Evolutionary conservation across 1,140 invertebrate species (phyloP).

Genomic region (Zelostemma sp.): DNA sequence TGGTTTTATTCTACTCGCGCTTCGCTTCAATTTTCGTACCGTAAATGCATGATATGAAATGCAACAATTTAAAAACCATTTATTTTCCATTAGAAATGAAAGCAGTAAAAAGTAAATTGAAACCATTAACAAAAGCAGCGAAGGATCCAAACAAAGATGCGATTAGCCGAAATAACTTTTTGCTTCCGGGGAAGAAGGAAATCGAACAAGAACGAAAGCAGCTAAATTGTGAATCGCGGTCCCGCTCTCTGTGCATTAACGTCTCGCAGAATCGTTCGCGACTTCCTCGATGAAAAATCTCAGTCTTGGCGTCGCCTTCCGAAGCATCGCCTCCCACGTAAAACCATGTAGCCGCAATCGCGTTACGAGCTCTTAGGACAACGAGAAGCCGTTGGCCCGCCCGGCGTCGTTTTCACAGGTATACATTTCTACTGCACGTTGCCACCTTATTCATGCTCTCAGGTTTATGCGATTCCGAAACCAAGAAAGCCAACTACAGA

Average conservation of each 20-base stretch:
- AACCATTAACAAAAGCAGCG: too few relatives aligned
- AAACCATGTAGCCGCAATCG: conserved; percentile 6
- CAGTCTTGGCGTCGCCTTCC: conserved; percentile 6
- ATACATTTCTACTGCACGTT: neutral
- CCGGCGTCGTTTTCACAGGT: conserved; percentile 6
- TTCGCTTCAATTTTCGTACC: too few relatives aligned
- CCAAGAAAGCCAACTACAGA: conserved; percentile 23
- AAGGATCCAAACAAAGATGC: too few relatives aligned
- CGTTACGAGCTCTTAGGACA: conserved; percentile 18
- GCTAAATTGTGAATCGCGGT: neutral
- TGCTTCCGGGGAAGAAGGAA: too few relatives aligned
- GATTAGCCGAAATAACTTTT: too few relatives aligned
- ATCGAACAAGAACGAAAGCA: neutral
- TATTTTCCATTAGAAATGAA: too few relatives aligned
- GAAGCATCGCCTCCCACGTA: conserved; percentile 6
- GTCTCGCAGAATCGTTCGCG: conserved; percentile 4
- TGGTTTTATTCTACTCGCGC: too few relatives aligned
- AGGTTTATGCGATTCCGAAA: conserved; percentile 24
- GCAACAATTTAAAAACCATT: too few relatives aligned
- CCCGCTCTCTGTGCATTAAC: conserved; percentile 5
- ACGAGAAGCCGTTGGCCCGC: conserved; percentile 19
- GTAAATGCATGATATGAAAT: too few relatives aligned
- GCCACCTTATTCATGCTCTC: neutral
- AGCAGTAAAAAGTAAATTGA: too few relatives aligned
- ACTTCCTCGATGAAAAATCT: conserved; percentile 19